Conservation (phyloP, 1,140 invertebrate species). For the Hesperophylax magnus region DNA sequence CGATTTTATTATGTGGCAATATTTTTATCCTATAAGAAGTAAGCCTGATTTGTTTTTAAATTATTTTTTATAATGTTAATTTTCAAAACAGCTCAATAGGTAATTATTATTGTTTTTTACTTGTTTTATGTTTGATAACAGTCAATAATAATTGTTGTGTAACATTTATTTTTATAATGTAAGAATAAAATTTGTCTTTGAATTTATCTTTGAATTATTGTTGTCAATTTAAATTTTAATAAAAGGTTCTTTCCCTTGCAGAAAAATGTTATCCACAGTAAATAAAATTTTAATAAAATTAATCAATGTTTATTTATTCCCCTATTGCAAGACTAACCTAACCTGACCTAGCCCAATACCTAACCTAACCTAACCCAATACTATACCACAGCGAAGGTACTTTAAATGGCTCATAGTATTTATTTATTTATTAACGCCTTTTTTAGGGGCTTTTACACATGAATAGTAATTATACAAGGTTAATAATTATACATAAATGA, state of each 20-base stretch:
- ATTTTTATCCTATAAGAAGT: slow-evolving; percentile 31
- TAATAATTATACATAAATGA: too few species aligned
- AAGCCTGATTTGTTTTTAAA: slow-evolving; percentile 34
- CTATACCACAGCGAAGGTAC: too few species aligned
- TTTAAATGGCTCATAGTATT: too few species aligned
- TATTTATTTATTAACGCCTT: too few species aligned
- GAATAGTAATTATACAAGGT: too few species aligned
- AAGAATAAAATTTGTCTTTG: neutral
- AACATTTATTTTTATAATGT: neutral
- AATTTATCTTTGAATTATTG: slow-evolving; percentile 16
- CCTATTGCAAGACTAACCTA: neutral
- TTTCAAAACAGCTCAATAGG: slow-evolving; percentile 4
- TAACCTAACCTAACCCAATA: neutral
- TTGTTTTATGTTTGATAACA: neutral
- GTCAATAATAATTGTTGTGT: too few species aligned
- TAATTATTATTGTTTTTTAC: slow-evolving; percentile 12
- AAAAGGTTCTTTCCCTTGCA: neutral
- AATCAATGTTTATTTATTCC: neutral
- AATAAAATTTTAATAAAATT: slow-evolving; percentile 26
- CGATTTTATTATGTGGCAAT: slow-evolving; percentile 21
- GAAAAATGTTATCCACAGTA: slow-evolving; percentile 28
- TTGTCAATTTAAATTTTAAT: slow-evolving; percentile 31
- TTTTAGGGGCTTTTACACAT: too few species aligned
- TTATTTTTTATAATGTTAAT: slow-evolving; percentile 30
- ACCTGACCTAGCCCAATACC: too few species aligned